Evolutionary conservation across 2,113 vertebrate genomes (phyloP).

Genomic region (Sialia sialis): DNA sequence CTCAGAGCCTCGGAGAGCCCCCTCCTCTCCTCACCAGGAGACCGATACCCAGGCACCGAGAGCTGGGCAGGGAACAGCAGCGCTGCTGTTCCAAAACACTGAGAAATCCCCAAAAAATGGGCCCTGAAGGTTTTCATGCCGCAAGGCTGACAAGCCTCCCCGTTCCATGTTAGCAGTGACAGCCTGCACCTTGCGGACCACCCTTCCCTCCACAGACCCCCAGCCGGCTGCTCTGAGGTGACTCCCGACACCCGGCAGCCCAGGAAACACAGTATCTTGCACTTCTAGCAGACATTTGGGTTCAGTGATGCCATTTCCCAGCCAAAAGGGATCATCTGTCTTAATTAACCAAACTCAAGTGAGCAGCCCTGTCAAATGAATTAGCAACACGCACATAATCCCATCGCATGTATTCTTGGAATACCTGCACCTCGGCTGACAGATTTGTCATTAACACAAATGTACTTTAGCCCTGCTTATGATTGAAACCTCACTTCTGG

Average conservation of each 20-base stretch:
- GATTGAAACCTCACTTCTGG: not conserved
- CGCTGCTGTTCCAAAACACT: not conserved
- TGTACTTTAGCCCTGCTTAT: not conserved
- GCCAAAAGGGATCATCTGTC: not conserved
- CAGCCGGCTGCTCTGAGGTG: accelerated
- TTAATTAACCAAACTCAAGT: not conserved
- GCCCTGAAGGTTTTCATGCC: not conserved
- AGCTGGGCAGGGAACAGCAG: accelerated
- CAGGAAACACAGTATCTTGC: not conserved
- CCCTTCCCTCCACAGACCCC: not conserved
- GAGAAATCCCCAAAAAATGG: not conserved
- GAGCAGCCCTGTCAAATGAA: not conserved
- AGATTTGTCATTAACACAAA: not conserved
- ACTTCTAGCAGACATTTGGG: not conserved
- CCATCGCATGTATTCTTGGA: not conserved
- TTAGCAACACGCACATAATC: not conserved
- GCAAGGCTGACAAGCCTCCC: accelerated
- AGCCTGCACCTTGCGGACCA: accelerated
- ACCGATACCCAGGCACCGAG: accelerated
- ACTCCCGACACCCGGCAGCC: not conserved
- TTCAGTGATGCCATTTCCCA: not conserved
- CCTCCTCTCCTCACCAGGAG: not conserved
- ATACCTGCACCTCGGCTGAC: not conserved
- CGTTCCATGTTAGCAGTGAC: accelerated
- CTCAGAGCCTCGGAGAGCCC: accelerated